phyloP scores from a whole-genome alignment of 2,113 vertebrate species.

The Oncorhynchus gorbuscha region DNA sequence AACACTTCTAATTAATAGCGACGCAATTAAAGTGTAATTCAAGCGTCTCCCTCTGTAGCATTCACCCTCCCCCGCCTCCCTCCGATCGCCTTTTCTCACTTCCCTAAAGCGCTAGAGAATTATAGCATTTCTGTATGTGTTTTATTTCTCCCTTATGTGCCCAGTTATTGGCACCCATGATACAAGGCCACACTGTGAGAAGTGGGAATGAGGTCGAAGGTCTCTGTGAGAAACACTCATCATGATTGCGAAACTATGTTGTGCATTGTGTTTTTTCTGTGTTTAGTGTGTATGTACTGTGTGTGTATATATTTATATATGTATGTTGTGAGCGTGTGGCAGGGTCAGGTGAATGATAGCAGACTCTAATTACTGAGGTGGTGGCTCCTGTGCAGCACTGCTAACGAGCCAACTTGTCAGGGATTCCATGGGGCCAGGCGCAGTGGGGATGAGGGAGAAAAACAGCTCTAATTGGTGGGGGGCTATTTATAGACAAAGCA shows the following conservation, averaged over 20 bases:
- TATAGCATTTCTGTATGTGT: slow-evolving; percentile 24
- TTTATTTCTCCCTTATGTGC: slow-evolving; percentile 27
- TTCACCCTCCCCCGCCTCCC: slow-evolving; percentile 20
- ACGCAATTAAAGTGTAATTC: slow-evolving; percentile 63
- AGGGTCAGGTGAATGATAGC: slow-evolving; percentile 68
- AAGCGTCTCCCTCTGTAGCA: slow-evolving; percentile 27
- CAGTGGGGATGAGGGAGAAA: slow-evolving; percentile 68
- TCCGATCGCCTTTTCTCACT: slow-evolving; percentile 34
- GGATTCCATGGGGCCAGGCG: slow-evolving; percentile 59
- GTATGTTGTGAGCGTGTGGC: slow-evolving; percentile 37
- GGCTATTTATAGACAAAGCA: slow-evolving; percentile 74
- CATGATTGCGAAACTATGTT: not conserved
- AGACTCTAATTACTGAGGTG: slow-evolving; percentile 69
- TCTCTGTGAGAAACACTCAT: not conserved
- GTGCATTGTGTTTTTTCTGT: not conserved
- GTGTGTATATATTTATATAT: slow-evolving; percentile 11
- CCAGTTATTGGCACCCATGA: slow-evolving; percentile 34
- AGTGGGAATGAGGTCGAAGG: not conserved
- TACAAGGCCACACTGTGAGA: not conserved
- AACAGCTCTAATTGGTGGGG: slow-evolving; percentile 76
- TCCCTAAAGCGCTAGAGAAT: slow-evolving; percentile 33
- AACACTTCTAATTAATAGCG: slow-evolving; percentile 67
- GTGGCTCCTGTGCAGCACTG: slow-evolving; percentile 59
- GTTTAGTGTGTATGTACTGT: slow-evolving; percentile 3
- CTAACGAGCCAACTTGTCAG: slow-evolving; percentile 62